Evolutionary conservation across 92 coral and sea anemone species (phyloP).

Genomic region (Blastomussa wellsi): DNA sequence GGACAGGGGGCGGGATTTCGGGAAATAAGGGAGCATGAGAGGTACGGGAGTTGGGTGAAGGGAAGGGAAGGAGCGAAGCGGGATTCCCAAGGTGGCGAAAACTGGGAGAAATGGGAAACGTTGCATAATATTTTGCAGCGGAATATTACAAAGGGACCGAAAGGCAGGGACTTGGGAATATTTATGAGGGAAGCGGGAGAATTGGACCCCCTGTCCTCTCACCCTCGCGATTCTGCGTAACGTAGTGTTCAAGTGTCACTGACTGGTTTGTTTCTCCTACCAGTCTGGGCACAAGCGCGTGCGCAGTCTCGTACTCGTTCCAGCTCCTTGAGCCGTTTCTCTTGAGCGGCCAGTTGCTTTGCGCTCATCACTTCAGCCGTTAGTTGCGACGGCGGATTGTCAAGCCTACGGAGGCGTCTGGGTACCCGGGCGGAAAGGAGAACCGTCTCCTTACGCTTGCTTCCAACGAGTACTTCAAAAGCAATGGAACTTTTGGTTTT

Average conservation of each 20-base stretch:
- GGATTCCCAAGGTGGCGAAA: too few relatives aligned
- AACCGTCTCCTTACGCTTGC: slow-evolving; percentile 6
- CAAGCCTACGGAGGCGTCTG: slow-evolving; percentile 10
- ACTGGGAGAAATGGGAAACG: too few relatives aligned
- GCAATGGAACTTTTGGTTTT: slow-evolving; percentile 14
- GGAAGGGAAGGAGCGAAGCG: too few relatives aligned
- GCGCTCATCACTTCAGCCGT: slow-evolving; percentile 21
- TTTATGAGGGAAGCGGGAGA: too few relatives aligned
- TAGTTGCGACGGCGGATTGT: slow-evolving; percentile 14
- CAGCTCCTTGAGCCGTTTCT: slow-evolving; percentile 27
- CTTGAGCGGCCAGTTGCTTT: slow-evolving; percentile 11
- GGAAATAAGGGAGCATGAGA: too few relatives aligned
- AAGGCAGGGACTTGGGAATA: too few relatives aligned
- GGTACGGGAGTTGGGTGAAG: too few relatives aligned
- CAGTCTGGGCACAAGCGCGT: slow-evolving; percentile 10
- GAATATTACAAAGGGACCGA: too few relatives aligned
- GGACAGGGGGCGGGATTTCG: too few relatives aligned
- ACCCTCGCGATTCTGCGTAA: too few relatives aligned
- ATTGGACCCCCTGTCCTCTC: too few relatives aligned
- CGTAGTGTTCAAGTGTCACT: background rate
- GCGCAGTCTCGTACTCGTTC: slow-evolving; percentile 22
- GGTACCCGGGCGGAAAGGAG: slow-evolving; percentile 32
- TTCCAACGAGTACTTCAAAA: slow-evolving; percentile 21
- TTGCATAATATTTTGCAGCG: too few relatives aligned
- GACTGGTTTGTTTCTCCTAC: background rate